These are phyloP conservation scores for Chromis chromis DNA, from an alignment of 2,797 vertebrate genomes.

Conservation along the genomic window DNA sequence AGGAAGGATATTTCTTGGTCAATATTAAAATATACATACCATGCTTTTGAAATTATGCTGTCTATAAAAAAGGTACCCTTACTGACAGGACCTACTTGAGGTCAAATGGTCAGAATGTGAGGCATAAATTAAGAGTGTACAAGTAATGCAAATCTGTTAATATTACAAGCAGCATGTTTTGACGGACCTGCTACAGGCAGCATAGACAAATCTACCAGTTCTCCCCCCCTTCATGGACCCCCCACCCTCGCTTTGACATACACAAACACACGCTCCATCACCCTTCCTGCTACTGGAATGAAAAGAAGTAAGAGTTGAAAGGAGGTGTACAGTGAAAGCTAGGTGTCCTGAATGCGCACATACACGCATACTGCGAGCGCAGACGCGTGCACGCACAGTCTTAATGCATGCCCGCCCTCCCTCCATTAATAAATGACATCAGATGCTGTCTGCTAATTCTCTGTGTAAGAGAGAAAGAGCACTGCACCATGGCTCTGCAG, in stretches of 20 bases:
- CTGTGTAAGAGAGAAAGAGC: slow-evolving; percentile 58
- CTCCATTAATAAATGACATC: slow-evolving; percentile 80
- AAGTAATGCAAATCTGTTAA: slow-evolving; percentile 54
- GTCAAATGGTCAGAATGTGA: slow-evolving; percentile 2
- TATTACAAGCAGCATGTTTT: slow-evolving; percentile 60
- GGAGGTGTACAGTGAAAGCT: slow-evolving; percentile 57
- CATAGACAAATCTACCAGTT: slow-evolving; percentile 24
- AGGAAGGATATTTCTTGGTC: too few species aligned
- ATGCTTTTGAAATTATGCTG: too few species aligned
- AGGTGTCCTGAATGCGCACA: slow-evolving; percentile 32
- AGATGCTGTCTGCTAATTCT: slow-evolving; percentile 75
- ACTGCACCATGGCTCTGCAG: slow-evolving; percentile 73
- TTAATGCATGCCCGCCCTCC: slow-evolving; percentile 55
- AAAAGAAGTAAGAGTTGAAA: slow-evolving; percentile 61
- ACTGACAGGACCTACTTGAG: neutral
- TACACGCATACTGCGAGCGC: slow-evolving; percentile 21
- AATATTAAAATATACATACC: too few species aligned
- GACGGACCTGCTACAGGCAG: slow-evolving; percentile 45
- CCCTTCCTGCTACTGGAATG: slow-evolving; percentile 56
- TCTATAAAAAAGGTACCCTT: neutral
- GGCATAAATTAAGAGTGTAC: too few species aligned
- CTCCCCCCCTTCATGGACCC: neutral
- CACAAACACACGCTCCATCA: slow-evolving; percentile 54
- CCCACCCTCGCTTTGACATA: slow-evolving; percentile 37
- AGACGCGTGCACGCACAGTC: slow-evolving; percentile 36